A percentile compares a stretch with the other conserved stretches of the same genome.
phyloP scores from a whole-genome alignment of 2,797 vertebrate genomes.

The Lateolabrax maculatus region DNA sequence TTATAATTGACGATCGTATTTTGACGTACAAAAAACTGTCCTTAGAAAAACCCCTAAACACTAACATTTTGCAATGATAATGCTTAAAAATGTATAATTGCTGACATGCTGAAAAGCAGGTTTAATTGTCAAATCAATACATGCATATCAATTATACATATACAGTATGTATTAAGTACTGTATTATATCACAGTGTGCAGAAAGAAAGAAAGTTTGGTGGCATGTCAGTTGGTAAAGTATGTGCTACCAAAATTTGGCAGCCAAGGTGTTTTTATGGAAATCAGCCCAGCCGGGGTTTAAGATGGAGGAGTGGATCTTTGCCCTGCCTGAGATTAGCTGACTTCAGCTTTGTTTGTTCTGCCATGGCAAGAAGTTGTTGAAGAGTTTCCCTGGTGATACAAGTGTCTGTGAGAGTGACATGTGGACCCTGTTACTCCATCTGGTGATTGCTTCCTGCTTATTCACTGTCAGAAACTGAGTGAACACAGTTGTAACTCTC shows the following conservation, averaged over 20 bases:
- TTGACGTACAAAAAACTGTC: not conserved
- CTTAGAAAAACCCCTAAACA: not conserved
- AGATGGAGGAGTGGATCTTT: conserved; percentile 7
- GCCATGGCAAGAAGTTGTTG: conserved; percentile 27
- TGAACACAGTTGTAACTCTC: conserved; percentile 3
- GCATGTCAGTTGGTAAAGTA: not conserved
- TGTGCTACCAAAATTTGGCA: conserved; percentile 28
- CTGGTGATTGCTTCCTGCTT: conserved; percentile 39
- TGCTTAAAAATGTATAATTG: not conserved
- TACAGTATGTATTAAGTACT: not conserved
- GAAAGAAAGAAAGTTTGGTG: not conserved
- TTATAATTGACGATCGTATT: not conserved
- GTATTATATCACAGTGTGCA: not conserved
- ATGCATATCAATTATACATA: not conserved
- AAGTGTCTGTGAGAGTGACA: conserved; percentile 53
- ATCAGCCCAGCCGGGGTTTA: conserved; percentile 31
- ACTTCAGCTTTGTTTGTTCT: conserved; percentile 51
- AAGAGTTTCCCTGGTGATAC: conserved; percentile 41
- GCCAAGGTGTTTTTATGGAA: conserved; percentile 36
- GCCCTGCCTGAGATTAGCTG: conserved; percentile 43
- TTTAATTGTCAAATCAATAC: not conserved
- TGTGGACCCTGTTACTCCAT: conserved; percentile 10
- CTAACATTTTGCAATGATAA: not conserved
- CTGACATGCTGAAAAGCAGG: not conserved
- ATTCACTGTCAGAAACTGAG: conserved; percentile 10